Evolutionary conservation across 2,113 vertebrate genomes (phyloP).

Genomic region (Lanius collurio): DNA sequence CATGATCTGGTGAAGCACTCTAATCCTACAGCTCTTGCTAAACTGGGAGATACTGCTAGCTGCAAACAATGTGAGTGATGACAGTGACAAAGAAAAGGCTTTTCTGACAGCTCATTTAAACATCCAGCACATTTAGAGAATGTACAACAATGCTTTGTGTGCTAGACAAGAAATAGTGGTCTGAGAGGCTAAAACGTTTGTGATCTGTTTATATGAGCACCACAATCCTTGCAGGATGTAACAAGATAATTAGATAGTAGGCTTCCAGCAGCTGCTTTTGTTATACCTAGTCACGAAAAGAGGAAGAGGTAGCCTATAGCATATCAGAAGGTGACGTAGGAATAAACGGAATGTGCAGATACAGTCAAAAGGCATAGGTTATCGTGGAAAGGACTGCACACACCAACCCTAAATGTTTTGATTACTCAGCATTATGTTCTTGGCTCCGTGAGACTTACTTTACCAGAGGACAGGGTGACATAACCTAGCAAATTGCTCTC

Average conservation of each 20-base stretch:
- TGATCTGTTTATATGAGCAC: constrained; percentile 19
- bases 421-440: neutral
- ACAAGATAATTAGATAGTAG: constrained; percentile 34
- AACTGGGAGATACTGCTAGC: neutral
- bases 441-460: neutral
- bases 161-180: neutral
- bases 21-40: neutral
- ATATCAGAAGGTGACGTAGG: neutral
- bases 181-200: neutral
- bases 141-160: neutral
- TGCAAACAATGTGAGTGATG: neutral
- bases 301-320: neutral
- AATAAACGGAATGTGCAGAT: neutral
- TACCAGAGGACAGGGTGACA: neutral
- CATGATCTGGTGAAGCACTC: neutral
- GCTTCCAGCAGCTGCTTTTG: constrained; percentile 30
- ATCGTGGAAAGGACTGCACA: neutral
- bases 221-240: neutral
- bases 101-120: neutral
- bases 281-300: constrained; percentile 20
- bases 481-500: neutral
- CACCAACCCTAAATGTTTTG: neutral
- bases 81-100: neutral
- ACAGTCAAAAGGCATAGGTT: neutral
- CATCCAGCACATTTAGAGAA: neutral